A percentile compares a stretch with the other conserved stretches of the same genome.
Evolutionary conservation across 1,140 invertebrate species (phyloP).

Genomic region (Drosophila gunungcola): DNA sequence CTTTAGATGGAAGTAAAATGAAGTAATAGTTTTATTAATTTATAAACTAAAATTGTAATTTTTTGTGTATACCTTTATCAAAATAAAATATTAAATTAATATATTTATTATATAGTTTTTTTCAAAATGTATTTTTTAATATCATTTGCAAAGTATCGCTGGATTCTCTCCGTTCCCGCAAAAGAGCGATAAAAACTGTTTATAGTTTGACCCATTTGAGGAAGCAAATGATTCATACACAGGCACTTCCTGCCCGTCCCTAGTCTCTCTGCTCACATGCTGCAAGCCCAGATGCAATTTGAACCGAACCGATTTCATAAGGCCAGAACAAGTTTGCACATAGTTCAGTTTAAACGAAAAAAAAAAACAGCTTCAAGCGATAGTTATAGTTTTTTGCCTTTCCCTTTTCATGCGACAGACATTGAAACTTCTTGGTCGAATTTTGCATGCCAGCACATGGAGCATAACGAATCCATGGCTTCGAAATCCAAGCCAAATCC

Average conservation of each 20-base stretch:
- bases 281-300: constrained; percentile 57
- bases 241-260: constrained; percentile 46
- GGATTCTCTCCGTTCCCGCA: neutral
- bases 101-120: too few species aligned
- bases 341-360: constrained; percentile 49
- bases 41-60: too few species aligned
- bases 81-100: neutral
- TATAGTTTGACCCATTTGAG: constrained; percentile 22
- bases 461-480: constrained; percentile 60
- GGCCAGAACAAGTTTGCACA: constrained; percentile 71
- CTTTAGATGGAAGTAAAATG: too few species aligned
- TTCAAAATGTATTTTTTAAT: too few species aligned
- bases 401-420: constrained; percentile 70
- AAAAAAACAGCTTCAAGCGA: constrained; percentile 48
- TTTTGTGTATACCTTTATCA: neutral
- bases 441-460: constrained; percentile 23
- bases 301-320: constrained; percentile 45
- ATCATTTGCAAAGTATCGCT: neutral
- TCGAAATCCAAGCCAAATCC: constrained; percentile 29
- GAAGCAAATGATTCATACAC: constrained; percentile 41
- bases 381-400: constrained; percentile 67
- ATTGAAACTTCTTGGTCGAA: constrained; percentile 67
- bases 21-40: too few species aligned
- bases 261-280: constrained; percentile 35
- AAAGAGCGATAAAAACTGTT: neutral